A percentile compares a stretch with the other conserved stretches of the same genome.
These are phyloP conservation scores for Oryzias sinensis DNA, from an alignment of 2,797 vertebrate genomes.

Conservation along the genomic window DNA sequence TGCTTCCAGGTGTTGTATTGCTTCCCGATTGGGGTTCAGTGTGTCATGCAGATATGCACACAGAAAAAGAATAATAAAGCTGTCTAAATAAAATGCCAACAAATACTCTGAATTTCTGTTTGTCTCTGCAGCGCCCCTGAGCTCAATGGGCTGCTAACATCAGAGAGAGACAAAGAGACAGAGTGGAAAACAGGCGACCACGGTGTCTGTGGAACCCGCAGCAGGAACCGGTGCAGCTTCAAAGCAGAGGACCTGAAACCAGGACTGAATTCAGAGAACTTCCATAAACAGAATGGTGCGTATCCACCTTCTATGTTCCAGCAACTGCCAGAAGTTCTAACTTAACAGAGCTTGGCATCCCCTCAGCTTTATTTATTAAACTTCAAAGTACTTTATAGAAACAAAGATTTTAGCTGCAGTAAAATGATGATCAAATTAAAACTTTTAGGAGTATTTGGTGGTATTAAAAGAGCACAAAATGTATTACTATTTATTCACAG, in stretches of 20 bases:
- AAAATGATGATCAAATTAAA: too few relatives aligned
- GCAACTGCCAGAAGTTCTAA: neutral
- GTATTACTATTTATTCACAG: too few relatives aligned
- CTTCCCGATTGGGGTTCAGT: neutral
- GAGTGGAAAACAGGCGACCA: constrained; percentile 79
- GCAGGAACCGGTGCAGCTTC: constrained; percentile 74
- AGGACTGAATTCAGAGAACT: constrained; percentile 65
- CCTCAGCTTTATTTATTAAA: too few relatives aligned
- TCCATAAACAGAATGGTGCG: constrained; percentile 84
- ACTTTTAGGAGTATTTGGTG: too few relatives aligned
- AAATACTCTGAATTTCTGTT: neutral
- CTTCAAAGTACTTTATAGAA: too few relatives aligned
- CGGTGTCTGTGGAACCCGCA: constrained; percentile 51
- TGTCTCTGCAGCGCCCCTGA: constrained; percentile 77
- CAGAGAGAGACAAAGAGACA: constrained; percentile 80
- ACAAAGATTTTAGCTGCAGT: too few relatives aligned
- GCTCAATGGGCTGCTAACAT: constrained; percentile 74
- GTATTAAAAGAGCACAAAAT: too few relatives aligned
- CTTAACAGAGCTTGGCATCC: too few relatives aligned
- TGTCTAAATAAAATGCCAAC: neutral
- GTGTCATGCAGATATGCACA: neutral
- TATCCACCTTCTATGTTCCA: neutral
- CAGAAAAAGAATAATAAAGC: neutral
- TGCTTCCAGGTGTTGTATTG: constrained; percentile 60
- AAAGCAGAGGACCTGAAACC: constrained; percentile 78